Conservation (phyloP, 2,888 invertebrate species). For the Pseudeuparius sepicola region DNA sequence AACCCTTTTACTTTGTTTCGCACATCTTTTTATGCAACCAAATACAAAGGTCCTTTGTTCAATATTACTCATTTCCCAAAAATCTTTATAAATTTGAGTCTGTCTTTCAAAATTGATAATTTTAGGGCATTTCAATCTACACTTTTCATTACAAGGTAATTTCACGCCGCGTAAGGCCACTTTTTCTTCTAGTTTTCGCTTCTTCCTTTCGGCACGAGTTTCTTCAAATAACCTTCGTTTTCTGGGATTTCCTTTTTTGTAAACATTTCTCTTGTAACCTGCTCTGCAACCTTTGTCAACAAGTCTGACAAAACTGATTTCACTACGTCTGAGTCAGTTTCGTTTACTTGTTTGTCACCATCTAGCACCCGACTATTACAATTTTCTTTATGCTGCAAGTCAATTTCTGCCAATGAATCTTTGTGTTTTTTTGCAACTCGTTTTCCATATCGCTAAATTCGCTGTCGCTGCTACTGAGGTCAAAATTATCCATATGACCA, state of each 20-base stretch:
- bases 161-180: conserved; percentile 12
- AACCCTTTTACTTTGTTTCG: conserved; percentile 13
- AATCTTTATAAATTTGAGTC: conserved; percentile 16
- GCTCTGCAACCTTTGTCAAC: not conserved
- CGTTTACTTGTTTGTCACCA: too few species aligned
- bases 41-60: conserved; percentile 18
- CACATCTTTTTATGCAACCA: conserved; percentile 12
- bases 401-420: too few species aligned
- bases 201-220: conserved; percentile 15
- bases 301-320: conserved; percentile 8
- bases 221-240: conserved; percentile 17
- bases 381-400: too few species aligned
- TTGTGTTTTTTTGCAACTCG: too few species aligned
- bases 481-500: too few species aligned
- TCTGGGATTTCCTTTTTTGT: conserved; percentile 7
- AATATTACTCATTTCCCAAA: conserved; percentile 15
- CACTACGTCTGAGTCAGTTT: not conserved
- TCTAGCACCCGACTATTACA: too few species aligned
- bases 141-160: conserved; percentile 15
- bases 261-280: conserved; percentile 3
- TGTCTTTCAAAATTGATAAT: conserved; percentile 12
- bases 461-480: too few species aligned
- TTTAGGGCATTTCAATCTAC: conserved; percentile 16
- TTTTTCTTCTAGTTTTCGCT: conserved; percentile 14
- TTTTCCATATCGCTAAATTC: too few species aligned